Percentiles rank a stretch among this genome's conserved stretches.
Conservation (phyloP, 2,113 vertebrate species). For the Otocyon megalotis region DNA sequence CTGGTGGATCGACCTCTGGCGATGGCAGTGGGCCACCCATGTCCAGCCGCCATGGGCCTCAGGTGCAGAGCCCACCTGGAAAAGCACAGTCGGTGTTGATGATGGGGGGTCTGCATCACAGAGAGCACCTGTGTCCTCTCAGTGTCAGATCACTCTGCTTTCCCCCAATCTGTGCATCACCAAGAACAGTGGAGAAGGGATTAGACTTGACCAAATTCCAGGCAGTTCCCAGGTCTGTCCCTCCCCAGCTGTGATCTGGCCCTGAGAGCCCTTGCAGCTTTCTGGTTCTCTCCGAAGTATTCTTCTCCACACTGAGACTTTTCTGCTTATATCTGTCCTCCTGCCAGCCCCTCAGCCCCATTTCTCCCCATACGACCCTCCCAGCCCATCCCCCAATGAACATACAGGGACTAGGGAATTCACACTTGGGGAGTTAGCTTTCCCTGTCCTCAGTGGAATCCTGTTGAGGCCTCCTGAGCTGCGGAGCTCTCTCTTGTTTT, state of each 20-base stretch:
- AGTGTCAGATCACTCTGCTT: background rate
- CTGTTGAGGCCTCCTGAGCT: background rate
- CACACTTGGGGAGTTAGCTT: background rate
- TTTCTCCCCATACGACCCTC: background rate
- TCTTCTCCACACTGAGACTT: background rate
- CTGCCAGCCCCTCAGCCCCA: background rate
- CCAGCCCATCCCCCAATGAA: background rate
- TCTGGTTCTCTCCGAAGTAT: background rate
- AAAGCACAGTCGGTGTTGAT: background rate
- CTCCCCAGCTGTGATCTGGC: background rate
- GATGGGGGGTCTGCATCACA: background rate
- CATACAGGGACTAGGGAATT: too few species aligned
- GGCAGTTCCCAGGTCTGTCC: background rate
- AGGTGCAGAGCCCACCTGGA: background rate
- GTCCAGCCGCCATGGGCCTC: rapidly evolving
- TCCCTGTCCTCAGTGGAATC: background rate
- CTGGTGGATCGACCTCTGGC: background rate
- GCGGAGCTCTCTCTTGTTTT: background rate
- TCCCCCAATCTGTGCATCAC: background rate
- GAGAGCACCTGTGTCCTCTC: background rate
- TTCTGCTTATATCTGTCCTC: background rate
- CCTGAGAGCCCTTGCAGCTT: background rate
- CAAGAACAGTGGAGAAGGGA: background rate
- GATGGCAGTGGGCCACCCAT: rapidly evolving
- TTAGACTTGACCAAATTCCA: background rate